These are phyloP conservation scores for Penaeus chinensis DNA, from an alignment of 1,140 invertebrate genomes.

Conservation along the genomic window DNA sequence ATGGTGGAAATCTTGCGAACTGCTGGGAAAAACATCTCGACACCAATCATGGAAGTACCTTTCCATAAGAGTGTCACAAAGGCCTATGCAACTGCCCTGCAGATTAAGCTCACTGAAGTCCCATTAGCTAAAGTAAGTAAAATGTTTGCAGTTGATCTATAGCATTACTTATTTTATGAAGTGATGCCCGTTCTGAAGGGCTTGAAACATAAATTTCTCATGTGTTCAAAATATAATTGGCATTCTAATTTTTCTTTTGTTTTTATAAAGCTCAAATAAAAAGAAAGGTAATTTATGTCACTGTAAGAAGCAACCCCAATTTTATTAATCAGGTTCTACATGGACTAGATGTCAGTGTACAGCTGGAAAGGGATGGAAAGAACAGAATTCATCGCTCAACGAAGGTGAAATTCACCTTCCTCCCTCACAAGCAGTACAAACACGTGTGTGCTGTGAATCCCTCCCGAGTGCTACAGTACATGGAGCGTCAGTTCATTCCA, in stretches of 20 bases:
- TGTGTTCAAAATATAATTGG: no score
- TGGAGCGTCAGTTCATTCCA: constrained; percentile 70
- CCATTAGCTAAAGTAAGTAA: constrained; percentile 80
- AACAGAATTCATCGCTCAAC: not conserved
- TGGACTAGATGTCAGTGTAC: constrained; percentile 1
- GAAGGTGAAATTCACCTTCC: constrained; percentile 75
- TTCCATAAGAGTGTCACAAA: constrained; percentile 71
- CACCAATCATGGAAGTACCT: constrained; percentile 95
- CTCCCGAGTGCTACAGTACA: constrained; percentile 72
- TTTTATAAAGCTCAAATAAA: no score
- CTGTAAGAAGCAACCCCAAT: no score
- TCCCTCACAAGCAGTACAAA: constrained; percentile 80
- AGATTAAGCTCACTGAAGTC: constrained; percentile 80
- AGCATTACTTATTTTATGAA: no score
- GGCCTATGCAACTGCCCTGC: constrained; percentile 72
- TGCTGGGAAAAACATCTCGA: constrained; percentile 91
- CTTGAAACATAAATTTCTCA: no score
- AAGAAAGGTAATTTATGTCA: no score
- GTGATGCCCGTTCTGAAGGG: no score
- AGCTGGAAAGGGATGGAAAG: not conserved
- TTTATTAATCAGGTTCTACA: not conserved
- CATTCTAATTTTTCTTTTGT: no score
- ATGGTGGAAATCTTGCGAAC: constrained; percentile 97
- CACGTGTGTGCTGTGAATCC: constrained; percentile 79
- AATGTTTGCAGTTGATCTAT: not conserved